phyloP scores from a whole-genome alignment of 2,113 vertebrate genomes.

The Thymallus thymallus region DNA sequence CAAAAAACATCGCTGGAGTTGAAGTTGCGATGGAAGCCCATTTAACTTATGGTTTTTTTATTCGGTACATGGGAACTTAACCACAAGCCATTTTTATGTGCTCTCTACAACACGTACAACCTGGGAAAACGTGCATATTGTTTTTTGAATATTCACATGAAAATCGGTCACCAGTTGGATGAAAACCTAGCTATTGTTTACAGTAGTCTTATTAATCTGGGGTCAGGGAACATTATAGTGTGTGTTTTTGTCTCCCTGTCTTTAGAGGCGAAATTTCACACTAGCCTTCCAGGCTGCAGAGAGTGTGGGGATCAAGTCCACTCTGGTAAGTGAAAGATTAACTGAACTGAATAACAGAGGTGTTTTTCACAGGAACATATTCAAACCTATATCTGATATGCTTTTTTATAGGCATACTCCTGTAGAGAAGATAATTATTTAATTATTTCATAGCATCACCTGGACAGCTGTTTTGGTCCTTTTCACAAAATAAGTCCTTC shows the following conservation, averaged over 20 bases:
- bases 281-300: conserved; percentile 97
- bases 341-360: background rate
- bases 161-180: too few species aligned
- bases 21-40: too few species aligned
- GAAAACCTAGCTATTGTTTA: background rate
- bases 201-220: background rate
- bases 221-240: too few species aligned
- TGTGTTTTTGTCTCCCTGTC: conserved; percentile 18
- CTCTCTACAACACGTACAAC: fast-evolving
- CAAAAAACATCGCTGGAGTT: too few species aligned
- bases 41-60: too few species aligned
- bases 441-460: background rate
- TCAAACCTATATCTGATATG: too few species aligned
- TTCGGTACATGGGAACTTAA: too few species aligned
- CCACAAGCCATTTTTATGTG: too few species aligned
- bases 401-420: background rate
- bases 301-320: conserved; percentile 97
- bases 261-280: conserved; percentile 92
- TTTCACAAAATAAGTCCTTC: background rate
- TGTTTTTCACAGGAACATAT: too few species aligned
- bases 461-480: background rate
- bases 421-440: background rate
- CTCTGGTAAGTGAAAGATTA: conserved; percentile 81
- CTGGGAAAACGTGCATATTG: too few species aligned
- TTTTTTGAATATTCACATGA: too few species aligned